Evolutionary conservation across 2,113 vertebrate species (phyloP).

Genomic region (Collichthys lucidus): DNA sequence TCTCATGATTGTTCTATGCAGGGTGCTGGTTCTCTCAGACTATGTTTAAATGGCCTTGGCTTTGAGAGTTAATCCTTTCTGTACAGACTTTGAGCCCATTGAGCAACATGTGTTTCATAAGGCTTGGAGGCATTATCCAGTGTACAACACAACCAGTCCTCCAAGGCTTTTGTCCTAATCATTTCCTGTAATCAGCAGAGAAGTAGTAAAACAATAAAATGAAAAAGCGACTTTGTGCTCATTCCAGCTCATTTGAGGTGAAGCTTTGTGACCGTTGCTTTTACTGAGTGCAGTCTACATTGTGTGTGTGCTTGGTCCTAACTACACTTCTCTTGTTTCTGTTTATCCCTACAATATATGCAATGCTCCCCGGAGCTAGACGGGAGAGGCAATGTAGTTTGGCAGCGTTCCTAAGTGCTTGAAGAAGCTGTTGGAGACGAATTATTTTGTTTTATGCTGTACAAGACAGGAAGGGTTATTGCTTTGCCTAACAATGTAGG

Average conservation of each 20-base stretch:
- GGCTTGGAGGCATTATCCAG: slow-evolving; percentile 62
- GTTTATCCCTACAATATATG: slow-evolving; percentile 57
- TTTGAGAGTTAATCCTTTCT: slow-evolving; percentile 74
- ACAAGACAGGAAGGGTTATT: slow-evolving; percentile 43
- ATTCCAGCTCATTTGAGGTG: slow-evolving; percentile 54
- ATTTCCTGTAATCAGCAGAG: slow-evolving; percentile 79
- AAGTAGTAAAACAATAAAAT: slow-evolving; percentile 57
- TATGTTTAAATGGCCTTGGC: slow-evolving; percentile 64
- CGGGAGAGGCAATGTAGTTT: slow-evolving; percentile 44
- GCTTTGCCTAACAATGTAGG: slow-evolving; percentile 31
- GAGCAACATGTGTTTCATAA: slow-evolving; percentile 78
- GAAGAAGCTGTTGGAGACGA: slow-evolving; percentile 55
- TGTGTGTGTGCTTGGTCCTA: slow-evolving; percentile 16
- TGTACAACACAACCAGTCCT: slow-evolving; percentile 60
- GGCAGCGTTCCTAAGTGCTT: slow-evolving; percentile 44
- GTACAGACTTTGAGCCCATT: slow-evolving; percentile 74
- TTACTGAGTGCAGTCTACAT: background rate
- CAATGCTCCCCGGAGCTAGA: slow-evolving; percentile 51
- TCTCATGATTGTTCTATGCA: slow-evolving; percentile 32
- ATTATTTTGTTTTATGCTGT: slow-evolving; percentile 59
- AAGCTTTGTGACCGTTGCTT: slow-evolving; percentile 7
- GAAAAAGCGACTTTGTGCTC: slow-evolving; percentile 54
- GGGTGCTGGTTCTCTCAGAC: slow-evolving; percentile 37
- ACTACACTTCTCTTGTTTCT: slow-evolving; percentile 55
- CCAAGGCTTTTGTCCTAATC: slow-evolving; percentile 72